phyloP scores from a whole-genome alignment of 2,888 invertebrate genomes.

The Lasioglossum malachurum region DNA sequence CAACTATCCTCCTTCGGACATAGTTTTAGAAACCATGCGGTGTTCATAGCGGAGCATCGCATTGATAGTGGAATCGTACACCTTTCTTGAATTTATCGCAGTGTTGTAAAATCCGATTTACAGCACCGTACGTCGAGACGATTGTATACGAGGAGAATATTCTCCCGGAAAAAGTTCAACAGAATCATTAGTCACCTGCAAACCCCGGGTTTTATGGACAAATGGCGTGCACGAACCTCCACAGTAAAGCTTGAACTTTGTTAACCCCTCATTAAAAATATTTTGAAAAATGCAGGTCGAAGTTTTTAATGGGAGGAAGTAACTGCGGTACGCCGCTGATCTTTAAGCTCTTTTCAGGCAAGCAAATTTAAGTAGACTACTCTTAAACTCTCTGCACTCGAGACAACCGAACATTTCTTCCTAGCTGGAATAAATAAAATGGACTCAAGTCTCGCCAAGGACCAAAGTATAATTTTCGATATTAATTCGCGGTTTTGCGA shows the following conservation, averaged over 20 bases:
- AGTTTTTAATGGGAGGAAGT: not conserved
- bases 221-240: not conserved
- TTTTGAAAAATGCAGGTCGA: not conserved
- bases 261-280: not conserved
- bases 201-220: not conserved
- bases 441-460: no score
- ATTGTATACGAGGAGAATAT: slow-evolving; percentile 7
- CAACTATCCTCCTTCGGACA: no score
- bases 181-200: not conserved
- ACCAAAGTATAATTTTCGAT: no score
- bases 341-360: not conserved
- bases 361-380: not conserved
- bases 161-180: not conserved
- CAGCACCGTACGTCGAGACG: slow-evolving; percentile 10
- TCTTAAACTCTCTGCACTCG: no score
- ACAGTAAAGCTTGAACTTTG: not conserved
- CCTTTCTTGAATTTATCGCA: not conserved
- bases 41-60: not conserved
- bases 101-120: not conserved
- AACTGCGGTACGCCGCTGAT: not conserved
- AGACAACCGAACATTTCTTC: no score
- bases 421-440: no score
- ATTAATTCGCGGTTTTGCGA: no score
- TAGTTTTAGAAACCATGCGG: not conserved
- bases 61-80: not conserved